Base-by-base conservation (phyloP, 2,797 vertebrate species). In the Melanitta fusca region DNA sequence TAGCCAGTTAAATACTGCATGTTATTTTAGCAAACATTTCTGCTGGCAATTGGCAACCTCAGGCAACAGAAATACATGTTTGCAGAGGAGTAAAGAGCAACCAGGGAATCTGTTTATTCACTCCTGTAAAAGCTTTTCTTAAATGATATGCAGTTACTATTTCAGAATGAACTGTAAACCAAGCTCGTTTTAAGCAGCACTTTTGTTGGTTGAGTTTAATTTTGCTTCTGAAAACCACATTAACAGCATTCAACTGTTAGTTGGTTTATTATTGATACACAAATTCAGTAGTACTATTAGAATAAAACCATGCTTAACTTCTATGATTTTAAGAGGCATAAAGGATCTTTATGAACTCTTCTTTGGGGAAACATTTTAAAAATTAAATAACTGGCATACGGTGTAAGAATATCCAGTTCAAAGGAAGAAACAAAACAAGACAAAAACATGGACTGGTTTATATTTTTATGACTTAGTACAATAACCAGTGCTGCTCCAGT, bases 21-120 rank as follows among this genome's bases (percentile, higher is more conserved):
- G 69, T 90, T 85, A 82, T 87, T 97, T 94, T 66, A 90, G 62
- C 80, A 91, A 94, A 94, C 21, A 47, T 66, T 93, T 87, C 78
- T 89, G 51, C 71, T 81, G 70, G 85, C 88, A 79, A 36, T 86
- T 84, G 70, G 83, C 91, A 92, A 95, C 93, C 74, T 91, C 64
- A 53, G 64, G 88, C 85, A 87, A 66, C 13, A 81, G 94, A 95
- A 91, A 89, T 72, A 34, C 19, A 61, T 57, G 57, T 85, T 95
- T 88, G 75, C 72, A 91, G 57, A 94, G 77, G 21, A 95, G 70
- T 80, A 91, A 94, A 90, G 54, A 91, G 73, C 73, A 84, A 75
- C 85, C 27, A 60, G 83, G 73, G 88, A 93, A 93, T 95, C 70
- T 86, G 41, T 94, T 91, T 93, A 75, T 88, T 93, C 51, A 27